Conservation (phyloP, 2,888 invertebrate species). For the Andrena hattorfiana region DNA sequence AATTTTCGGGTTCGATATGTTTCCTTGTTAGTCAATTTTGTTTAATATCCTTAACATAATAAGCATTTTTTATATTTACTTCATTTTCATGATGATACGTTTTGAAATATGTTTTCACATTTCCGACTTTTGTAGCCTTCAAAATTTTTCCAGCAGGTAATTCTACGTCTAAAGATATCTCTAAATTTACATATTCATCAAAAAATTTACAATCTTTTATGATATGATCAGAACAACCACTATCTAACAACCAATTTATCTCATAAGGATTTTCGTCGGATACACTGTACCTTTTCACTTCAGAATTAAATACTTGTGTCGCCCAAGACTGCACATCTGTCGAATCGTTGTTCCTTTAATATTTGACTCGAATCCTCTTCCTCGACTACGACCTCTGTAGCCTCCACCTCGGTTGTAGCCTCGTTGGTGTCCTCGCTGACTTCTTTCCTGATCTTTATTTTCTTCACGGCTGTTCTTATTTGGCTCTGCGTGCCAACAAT, state of each 20-base stretch:
- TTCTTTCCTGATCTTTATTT: neutral
- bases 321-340: neutral
- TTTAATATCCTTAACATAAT: constrained; percentile 48
- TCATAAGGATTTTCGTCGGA: neutral
- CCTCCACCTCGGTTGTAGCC: neutral
- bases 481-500: neutral
- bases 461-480: no score
- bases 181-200: neutral
- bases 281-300: no score
- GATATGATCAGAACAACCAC: constrained; percentile 19
- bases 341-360: neutral
- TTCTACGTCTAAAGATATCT: constrained; percentile 51
- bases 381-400: neutral
- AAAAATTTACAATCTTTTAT: neutral
- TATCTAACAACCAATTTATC: constrained; percentile 16
- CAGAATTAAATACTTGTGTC: constrained; percentile 7
- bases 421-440: neutral
- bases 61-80: constrained; percentile 37
- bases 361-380: neutral
- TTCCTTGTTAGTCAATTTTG: constrained; percentile 61
- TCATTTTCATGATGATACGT: constrained; percentile 27
- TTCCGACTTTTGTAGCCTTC: constrained; percentile 58
- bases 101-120: constrained; percentile 43
- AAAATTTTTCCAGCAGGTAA: constrained; percentile 54
- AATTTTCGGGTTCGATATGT: no score